Conservation (phyloP, 1,140 invertebrate genomes). For the Bathynomus jamesi region DNA sequence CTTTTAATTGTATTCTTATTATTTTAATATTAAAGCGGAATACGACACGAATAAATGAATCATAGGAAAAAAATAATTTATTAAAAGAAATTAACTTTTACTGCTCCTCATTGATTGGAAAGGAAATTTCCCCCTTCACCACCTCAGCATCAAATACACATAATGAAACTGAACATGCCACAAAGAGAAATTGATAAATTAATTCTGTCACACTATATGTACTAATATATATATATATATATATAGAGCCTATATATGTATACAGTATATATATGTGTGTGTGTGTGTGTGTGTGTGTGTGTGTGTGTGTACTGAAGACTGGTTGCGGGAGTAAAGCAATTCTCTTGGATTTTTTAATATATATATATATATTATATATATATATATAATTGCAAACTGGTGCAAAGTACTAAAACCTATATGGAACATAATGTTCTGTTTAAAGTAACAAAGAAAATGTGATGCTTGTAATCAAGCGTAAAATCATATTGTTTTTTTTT, state of each 20-base stretch:
- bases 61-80: too few relatives aligned
- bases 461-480: too few relatives aligned
- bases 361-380: conserved; percentile 6
- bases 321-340: neutral
- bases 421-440: neutral
- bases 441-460: neutral
- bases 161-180: too few relatives aligned
- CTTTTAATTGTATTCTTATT: neutral
- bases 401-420: too few relatives aligned
- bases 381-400: neutral
- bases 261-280: neutral
- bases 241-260: neutral
- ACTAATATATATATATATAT: neutral
- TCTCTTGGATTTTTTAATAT: neutral
- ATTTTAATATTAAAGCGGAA: too few relatives aligned
- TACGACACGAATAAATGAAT: too few relatives aligned
- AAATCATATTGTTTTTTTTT: too few relatives aligned
- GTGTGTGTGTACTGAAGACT: neutral
- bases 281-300: neutral
- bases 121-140: neutral
- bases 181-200: neutral
- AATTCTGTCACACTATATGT: neutral
- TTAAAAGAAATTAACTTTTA: neutral
- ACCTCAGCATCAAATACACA: too few relatives aligned
- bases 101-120: neutral